These are phyloP conservation scores for Eulemur mongoz DNA, from an alignment of 2,797 vertebrate species.

Conservation along the genomic window DNA sequence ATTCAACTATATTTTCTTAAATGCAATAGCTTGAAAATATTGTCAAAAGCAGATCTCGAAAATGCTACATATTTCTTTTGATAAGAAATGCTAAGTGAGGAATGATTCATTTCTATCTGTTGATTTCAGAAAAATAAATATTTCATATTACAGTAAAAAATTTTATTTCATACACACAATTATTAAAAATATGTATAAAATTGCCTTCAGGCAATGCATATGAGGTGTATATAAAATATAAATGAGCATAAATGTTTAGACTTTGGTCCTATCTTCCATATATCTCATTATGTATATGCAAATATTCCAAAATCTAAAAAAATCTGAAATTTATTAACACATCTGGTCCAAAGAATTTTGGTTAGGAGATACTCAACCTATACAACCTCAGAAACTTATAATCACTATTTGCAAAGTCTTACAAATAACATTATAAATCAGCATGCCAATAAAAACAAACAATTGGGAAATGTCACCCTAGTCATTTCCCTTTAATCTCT, in stretches of 20 bases:
- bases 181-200: too few species aligned
- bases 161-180: too few species aligned
- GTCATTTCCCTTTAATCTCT: neutral
- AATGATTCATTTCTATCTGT: conserved; percentile 34
- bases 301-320: too few species aligned
- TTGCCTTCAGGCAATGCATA: too few species aligned
- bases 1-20: conserved; percentile 1
- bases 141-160: neutral
- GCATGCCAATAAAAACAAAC: neutral
- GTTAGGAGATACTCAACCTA: too few species aligned
- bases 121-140: conserved; percentile 65
- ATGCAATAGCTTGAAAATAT: conserved; percentile 10
- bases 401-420: neutral
- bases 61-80: conserved; percentile 13
- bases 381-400: neutral
- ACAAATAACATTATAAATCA: neutral
- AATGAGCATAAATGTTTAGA: too few species aligned
- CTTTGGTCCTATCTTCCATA: too few species aligned
- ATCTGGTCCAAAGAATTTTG: too few species aligned
- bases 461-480: neutral
- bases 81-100: neutral
- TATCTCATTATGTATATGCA: too few species aligned
- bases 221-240: too few species aligned
- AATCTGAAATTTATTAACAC: too few species aligned
- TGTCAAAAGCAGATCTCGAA: conserved; percentile 30